Evolutionary conservation across 2,113 vertebrate genomes (phyloP), one percentile per base, ranked within the genome.

Genomic region (Speoplatyrhinus poulsoni): DNA sequence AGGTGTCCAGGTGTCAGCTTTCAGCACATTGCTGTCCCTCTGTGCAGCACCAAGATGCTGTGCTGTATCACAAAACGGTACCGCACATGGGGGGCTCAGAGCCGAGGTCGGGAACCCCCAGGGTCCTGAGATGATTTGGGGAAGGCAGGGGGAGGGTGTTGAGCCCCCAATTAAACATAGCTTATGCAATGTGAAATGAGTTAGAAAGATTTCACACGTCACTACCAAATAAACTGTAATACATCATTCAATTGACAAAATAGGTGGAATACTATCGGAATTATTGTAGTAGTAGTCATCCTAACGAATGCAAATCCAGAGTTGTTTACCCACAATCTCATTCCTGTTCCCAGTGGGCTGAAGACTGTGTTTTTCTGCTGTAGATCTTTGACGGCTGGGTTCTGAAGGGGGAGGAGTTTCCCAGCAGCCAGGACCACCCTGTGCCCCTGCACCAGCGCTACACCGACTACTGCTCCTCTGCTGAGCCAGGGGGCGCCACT

Each of bases 341-440:
- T 9, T 56, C 9, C 54, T 56, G 10, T 6, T 56, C 16, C 53
- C 16, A 19, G 15, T 55, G 1, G n/a, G 16, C 16, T 10, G 19
- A 47, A 9, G 1, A 41, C 6, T 16, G 10, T 50, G 0, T 76
- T 16, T 53, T 63, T 54, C 11, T 12, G 50, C 76, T 1, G 7
- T 70, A 98, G 96, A 93, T 97, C 32, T 99, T 99, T 90, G 96
- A 99, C 57, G 96, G 97, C 63, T 99, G 97, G 97, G 95, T 98
- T 81, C 89, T 99, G 62, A 97, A 98, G 85, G 96, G 96, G 15
- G 95, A 98, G 86, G 96, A 95, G 87, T 99, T 98, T 79, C 97
- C 97, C 52, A 98, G 96, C 82, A 92, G 91, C 49, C 84, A 93
- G 68, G 97, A 99, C 75, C 96, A 99, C 61, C 94, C 91, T 2